A percentile compares a stretch with the other conserved stretches of the same genome.
Conservation (phyloP, 1,140 invertebrate species). For the Drosophila takahashii region DNA sequence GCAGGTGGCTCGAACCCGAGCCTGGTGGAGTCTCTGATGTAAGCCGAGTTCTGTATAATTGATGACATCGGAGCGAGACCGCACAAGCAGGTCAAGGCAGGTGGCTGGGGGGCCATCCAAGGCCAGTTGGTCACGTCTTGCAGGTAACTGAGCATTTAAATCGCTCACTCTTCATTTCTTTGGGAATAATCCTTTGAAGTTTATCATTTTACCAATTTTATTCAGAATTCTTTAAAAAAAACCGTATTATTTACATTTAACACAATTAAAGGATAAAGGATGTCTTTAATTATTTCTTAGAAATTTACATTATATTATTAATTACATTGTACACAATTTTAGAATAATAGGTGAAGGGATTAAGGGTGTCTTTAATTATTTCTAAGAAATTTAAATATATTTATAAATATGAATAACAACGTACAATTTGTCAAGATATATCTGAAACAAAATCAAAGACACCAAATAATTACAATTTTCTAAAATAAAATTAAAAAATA, state of each 20-base stretch:
- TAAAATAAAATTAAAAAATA: too few relatives aligned
- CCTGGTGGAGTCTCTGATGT: slow-evolving; percentile 40
- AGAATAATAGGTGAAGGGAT: too few relatives aligned
- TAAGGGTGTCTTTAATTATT: too few relatives aligned
- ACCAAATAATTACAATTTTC: too few relatives aligned
- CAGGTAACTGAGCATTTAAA: slow-evolving; percentile 10
- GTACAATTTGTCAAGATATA: too few relatives aligned
- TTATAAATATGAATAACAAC: too few relatives aligned
- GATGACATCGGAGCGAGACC: slow-evolving; percentile 42
- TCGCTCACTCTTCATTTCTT: background rate
- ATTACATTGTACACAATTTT: too few relatives aligned
- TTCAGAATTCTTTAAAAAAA: background rate
- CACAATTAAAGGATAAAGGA: too few relatives aligned
- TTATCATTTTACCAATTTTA: background rate
- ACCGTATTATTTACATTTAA: background rate
- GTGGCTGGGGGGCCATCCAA: slow-evolving; percentile 26
- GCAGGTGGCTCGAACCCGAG: slow-evolving; percentile 35
- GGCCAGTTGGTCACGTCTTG: slow-evolving; percentile 14
- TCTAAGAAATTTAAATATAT: too few relatives aligned
- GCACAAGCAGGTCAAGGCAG: slow-evolving; percentile 48
- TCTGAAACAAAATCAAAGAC: background rate
- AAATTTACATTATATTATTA: too few relatives aligned
- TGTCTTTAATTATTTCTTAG: too few relatives aligned
- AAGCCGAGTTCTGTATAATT: slow-evolving; percentile 51
- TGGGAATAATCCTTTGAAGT: background rate